Evolutionary conservation across 2,888 invertebrate species (phyloP), one percentile per base, ranked within the genome.

Genomic region (Tillus elongatus): DNA sequence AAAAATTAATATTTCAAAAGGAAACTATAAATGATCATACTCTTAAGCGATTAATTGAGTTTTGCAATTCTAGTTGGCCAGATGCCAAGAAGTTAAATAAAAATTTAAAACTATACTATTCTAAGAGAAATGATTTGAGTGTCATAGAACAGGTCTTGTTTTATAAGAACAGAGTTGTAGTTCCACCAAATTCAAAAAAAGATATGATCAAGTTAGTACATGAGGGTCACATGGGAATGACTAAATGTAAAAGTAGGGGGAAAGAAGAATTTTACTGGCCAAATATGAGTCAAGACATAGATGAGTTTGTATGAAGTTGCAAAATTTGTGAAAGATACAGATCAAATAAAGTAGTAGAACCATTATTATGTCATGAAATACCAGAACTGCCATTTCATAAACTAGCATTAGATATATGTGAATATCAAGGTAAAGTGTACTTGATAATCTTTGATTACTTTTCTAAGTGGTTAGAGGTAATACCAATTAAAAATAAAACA

Each of bases 371-470:
- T 14, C 41, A 43, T 15, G 15, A 36, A 33, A 15, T 44, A 15
- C 41, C 37, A 13, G 27, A 35, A 11, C 19, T 35, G 6, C 43
- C 42, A 13, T 47, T 41, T 40, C 33, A 45, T 36, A 46, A 48
- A 41, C 36, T 45, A 9, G 42, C 40, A 2, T 33, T 36, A 3
- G 43, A 47, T 30, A 37, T 45, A 15, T 43, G 44, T 13, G 45
- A 35, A 27, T 19, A 35, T 15, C 16, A 35, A 9, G 37, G 27
- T 1, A 37, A 14, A 4, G 36, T 40, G 24, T 49, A 47, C 36
- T 39, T 53, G 24, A 29, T 53, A 12, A 38, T 53, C 8, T 35
- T 46, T 9, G 53, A 56, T 39, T 51, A 48, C 40, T 42, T 46
- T 34, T 38, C 42, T 3, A 53, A 50, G 31, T 54, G 50, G 51